These are phyloP conservation scores for Papilio aristodemus DNA, from an alignment of 1,140 invertebrate genomes.

Conservation along the genomic window DNA sequence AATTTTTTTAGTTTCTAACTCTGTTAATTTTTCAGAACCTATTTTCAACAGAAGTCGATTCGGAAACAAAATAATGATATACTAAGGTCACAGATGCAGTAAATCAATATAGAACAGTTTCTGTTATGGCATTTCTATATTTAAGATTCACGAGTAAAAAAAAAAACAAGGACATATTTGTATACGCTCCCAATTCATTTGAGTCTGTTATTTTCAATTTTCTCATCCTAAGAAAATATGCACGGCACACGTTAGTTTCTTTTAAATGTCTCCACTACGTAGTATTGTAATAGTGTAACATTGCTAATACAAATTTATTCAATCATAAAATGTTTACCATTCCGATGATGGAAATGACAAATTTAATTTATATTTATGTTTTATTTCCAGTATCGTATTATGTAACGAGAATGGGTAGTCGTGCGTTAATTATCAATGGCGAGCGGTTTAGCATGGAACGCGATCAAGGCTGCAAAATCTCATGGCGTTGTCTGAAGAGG, in stretches of 20 bases:
- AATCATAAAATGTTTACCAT: no score
- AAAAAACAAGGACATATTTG: neutral
- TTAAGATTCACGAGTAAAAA: conserved; percentile 29
- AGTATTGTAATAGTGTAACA: neutral
- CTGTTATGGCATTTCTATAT: no score
- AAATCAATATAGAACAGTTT: conserved; percentile 1
- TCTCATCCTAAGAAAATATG: neutral
- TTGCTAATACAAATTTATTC: neutral
- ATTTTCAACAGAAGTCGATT: conserved; percentile 19
- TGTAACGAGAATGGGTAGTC: conserved; percentile 35
- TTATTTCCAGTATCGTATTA: conserved; percentile 40
- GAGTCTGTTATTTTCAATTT: neutral
- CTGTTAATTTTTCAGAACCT: no score
- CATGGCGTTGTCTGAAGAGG: conserved; percentile 47
- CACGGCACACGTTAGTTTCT: neutral
- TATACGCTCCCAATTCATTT: neutral
- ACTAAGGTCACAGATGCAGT: conserved; percentile 34
- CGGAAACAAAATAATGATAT: conserved; percentile 27
- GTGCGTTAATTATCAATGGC: conserved; percentile 40
- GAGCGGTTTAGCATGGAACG: conserved; percentile 43
- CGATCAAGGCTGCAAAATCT: conserved; percentile 21
- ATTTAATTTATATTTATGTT: neutral
- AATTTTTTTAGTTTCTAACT: no score
- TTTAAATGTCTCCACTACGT: no score
- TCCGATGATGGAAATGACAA: no score